phyloP scores from a whole-genome alignment of 2,888 invertebrate species.

The Cepaea hortensis region DNA sequence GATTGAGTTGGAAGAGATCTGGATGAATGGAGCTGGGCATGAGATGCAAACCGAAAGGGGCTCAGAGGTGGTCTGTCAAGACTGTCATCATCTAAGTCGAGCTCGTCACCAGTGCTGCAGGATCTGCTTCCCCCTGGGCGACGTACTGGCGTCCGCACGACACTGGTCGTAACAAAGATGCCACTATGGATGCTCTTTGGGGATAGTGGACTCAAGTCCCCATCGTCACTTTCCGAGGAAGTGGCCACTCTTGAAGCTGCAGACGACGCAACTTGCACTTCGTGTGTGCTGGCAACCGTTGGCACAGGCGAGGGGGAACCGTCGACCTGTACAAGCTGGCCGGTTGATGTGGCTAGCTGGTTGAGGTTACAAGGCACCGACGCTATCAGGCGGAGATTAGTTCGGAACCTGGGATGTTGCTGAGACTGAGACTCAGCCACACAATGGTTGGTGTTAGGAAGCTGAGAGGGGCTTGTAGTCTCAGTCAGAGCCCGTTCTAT shows the following conservation, averaged over 20 bases:
- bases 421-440: not conserved
- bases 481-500: conserved; percentile 15
- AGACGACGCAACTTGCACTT: not conserved
- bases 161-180: not conserved
- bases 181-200: not conserved
- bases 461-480: not conserved
- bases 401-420: conserved; percentile 4
- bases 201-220: not conserved
- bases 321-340: not conserved
- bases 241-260: not conserved
- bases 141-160: not conserved
- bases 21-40: conserved; percentile 17
- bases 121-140: not conserved
- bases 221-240: conserved; percentile 23
- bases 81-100: not conserved
- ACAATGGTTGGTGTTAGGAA: not conserved
- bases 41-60: not conserved
- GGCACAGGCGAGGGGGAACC: not conserved
- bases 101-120: not conserved
- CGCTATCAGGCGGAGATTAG: conserved; percentile 26
- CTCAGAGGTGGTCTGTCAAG: not conserved
- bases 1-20: not conserved
- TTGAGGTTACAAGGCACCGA: conserved; percentile 45
- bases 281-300: not conserved
- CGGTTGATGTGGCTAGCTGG: conserved; percentile 21